Base-by-base conservation (phyloP, 1,140 invertebrate species). In the Cyclargus thomasi region DNA sequence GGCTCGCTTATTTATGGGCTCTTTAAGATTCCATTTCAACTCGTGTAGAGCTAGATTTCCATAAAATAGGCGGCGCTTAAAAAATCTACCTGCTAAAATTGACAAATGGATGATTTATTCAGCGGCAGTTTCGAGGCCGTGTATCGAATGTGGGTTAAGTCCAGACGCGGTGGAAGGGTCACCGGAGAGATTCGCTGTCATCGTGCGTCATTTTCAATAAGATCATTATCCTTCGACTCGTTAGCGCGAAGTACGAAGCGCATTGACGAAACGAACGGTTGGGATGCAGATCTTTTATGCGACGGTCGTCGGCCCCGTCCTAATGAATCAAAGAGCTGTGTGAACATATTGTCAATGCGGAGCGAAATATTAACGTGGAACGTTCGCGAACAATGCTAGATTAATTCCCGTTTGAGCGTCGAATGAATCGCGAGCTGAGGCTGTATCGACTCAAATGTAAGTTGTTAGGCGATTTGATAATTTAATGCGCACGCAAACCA, bases 291-390 rank as follows among this genome's bases (percentile, higher is more conserved):
- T 81, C 78, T 76, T 86, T 89, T 90, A 85, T 85, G 57, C 78
- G 67, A 23, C 69, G 85, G 81, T 81, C 83, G 77, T 84, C 88
- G 78, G 78, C 85, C 86, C 80, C 71, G 71, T 67, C 78, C 82
- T 90, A 90, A 90, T 88, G 85, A 90, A 86, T 86, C 82, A 83
- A 87, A 83, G 78, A 77, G 77, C 77, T 82, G 79, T 78, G 81
- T 80, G 77, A 47, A 47, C 74, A 81, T 81, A 86, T 86, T 86
- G 85, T 87, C 83, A 87, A 88, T 90, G 83, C 77, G 71, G 73
- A 81, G 83, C 80, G 79, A 80, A 88, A 82, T 85, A 85, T 84
- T 84, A 86, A 83, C 78, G 74, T 74, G 74, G 77, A 76, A 75
- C 76, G 77, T 75, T 70, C 70, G 70, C 18, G 73, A 67, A 88